Conservation (phyloP, 2,888 invertebrate genomes). For the Nyleta sp. region DNA sequence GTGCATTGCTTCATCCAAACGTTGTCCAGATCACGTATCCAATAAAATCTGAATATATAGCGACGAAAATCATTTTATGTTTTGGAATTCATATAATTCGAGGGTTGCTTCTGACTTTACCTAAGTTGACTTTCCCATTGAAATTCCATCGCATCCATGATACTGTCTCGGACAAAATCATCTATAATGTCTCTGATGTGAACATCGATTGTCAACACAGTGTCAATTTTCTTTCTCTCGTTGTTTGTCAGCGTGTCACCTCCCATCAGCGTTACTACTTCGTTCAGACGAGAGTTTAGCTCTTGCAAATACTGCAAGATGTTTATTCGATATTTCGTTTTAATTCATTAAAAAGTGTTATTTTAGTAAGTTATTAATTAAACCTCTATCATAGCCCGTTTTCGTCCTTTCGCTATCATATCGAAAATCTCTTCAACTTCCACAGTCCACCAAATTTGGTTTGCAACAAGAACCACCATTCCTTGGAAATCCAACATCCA, state of each 20-base stretch:
- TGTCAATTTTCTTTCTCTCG: slow-evolving; percentile 93
- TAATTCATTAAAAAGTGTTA: too few species aligned
- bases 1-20: slow-evolving; percentile 93
- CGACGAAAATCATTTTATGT: not conserved
- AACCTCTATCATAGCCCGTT: slow-evolving; percentile 94
- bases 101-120: slow-evolving; percentile 32
- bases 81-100: not conserved
- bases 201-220: slow-evolving; percentile 95
- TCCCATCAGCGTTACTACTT: slow-evolving; percentile 86
- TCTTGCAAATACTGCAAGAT: slow-evolving; percentile 86
- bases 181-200: slow-evolving; percentile 96
- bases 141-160: slow-evolving; percentile 93
- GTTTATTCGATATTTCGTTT: too few species aligned
- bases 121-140: slow-evolving; percentile 97
- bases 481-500: slow-evolving; percentile 97
- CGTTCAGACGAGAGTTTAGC: slow-evolving; percentile 92
- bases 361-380: too few species aligned
- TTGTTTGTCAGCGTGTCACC: slow-evolving; percentile 86
- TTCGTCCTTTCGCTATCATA: slow-evolving; percentile 88
- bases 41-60: slow-evolving; percentile 87
- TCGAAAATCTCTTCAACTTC: slow-evolving; percentile 95
- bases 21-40: slow-evolving; percentile 92
- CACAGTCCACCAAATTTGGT: slow-evolving; percentile 98
- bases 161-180: slow-evolving; percentile 90
- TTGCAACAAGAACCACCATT: slow-evolving; percentile 92